Evolutionary conservation across 1,140 invertebrate genomes (phyloP), one percentile per base, ranked within the genome.

Genomic region (Probaryconus sp.): DNA sequence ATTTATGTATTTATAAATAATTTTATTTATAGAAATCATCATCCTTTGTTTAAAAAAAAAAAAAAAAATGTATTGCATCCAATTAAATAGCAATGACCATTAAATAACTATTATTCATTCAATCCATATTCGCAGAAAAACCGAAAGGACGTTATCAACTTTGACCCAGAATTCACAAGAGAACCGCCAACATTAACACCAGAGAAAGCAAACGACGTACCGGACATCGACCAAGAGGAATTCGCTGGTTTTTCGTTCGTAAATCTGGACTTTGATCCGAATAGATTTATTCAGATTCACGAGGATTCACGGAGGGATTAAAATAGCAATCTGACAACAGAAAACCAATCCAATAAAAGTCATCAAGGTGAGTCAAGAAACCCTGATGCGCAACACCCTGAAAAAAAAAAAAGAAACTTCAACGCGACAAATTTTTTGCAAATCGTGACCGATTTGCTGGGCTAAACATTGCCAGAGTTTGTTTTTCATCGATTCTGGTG

Each of bases 101-200:
- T 24, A 24, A 24, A 24, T 24, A 24, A 24, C 9, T 26, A 13
- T 5, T 2, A 5, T 0, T 21, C 9, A 26, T 5, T n/a, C 20
- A 50, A 28, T 55, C 24, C 51, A 90, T 90, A 21, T 10, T 40
- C n/a, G 5, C 90, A 99, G 98, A 98, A 97, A 94, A 97, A 93
- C 84, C 95, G 96, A 89, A 96, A 96, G 83, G 98, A 99, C 89
- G 97, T 97, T 33, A 92, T 96, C 76, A 99, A 99, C 90, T 99
- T 99, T 89, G 98, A 99, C 89, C 93, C 97, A 7, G 98, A 99
- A 90, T 99, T 99, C 86, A 99, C 98, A 4, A 97, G 97, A 87
- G 98, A 99, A 89, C 97, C 99, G 77, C 97, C 98, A 3, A 91
- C 94, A 11, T 89, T 99, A 53, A 99, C 98, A 11, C 98, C 98